Conservation (phyloP, 1,140 invertebrate genomes). For the Zaprionus nigranus region DNA sequence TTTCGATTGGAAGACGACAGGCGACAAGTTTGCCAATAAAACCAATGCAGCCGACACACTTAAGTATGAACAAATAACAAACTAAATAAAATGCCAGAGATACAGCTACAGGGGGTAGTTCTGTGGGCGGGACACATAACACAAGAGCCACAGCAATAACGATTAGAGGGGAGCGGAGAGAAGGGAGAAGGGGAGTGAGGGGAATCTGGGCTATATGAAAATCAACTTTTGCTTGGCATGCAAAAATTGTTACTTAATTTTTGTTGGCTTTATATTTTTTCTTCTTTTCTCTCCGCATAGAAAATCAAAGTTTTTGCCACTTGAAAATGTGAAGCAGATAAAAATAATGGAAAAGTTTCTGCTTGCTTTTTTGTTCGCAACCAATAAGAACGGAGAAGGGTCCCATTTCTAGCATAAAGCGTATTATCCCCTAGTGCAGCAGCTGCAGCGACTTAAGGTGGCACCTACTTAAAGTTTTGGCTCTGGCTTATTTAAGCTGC, state of each 20-base stretch:
- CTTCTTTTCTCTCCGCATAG: slow-evolving; percentile 62
- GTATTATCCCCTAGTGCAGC: slow-evolving; percentile 47
- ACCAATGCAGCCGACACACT: slow-evolving; percentile 80
- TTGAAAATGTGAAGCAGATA: slow-evolving; percentile 80
- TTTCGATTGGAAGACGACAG: slow-evolving; percentile 76
- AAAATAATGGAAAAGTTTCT: slow-evolving; percentile 80
- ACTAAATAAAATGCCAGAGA: slow-evolving; percentile 79
- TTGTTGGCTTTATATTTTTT: slow-evolving; percentile 61
- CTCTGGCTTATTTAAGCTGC: slow-evolving; percentile 54
- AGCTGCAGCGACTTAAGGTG: slow-evolving; percentile 71
- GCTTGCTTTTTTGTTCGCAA: slow-evolving; percentile 52
- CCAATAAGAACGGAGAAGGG: slow-evolving; percentile 30
- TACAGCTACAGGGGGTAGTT: slow-evolving; percentile 54
- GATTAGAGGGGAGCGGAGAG: slow-evolving; percentile 28
- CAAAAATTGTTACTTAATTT: slow-evolving; percentile 77
- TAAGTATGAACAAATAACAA: slow-evolving; percentile 82
- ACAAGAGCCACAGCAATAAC: slow-evolving; percentile 55
- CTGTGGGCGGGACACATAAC: slow-evolving; percentile 47
- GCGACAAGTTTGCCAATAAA: slow-evolving; percentile 80
- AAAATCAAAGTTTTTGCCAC: slow-evolving; percentile 75
- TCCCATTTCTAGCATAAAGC: slow-evolving; percentile 35
- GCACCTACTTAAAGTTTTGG: slow-evolving; percentile 72
- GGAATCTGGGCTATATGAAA: slow-evolving; percentile 59
- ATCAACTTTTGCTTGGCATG: slow-evolving; percentile 71
- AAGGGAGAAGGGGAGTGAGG: not conserved